Evolutionary conservation across 2,888 invertebrate genomes (phyloP), one percentile per base, ranked within the genome.

Genomic region (Cerastis rubricosa): DNA sequence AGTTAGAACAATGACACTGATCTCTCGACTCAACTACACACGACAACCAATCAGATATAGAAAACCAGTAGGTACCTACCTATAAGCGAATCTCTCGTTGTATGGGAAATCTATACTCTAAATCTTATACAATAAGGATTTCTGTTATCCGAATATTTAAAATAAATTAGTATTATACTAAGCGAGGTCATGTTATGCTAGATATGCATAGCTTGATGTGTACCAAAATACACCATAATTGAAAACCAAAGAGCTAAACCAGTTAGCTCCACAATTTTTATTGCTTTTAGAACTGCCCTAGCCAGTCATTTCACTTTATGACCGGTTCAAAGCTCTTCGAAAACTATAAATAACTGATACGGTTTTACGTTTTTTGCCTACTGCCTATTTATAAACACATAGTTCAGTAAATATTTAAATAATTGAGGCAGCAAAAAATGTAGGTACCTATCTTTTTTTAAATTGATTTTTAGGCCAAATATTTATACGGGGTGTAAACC

Each of bases 231-330:
- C 12, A 25, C 2, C 11, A n/a, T 43, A n/a, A 40, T 51, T 75
- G 3, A 47, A 59, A 79, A 65, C 22, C 61, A 43, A 47, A 14
- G 40, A 59, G 9, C 1, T 19, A 35, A 78, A 80, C 35, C 59
- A 45, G 72, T 70, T 59, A 1, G 17, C 35, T 35, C 22, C 40
- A 47, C 17, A 19, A 73, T 59, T 69, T 54, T 68, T 22, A 29
- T 7, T 40, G 35, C n/a, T n/a, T 47, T 7, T 25, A n/a, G 7
- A 11, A 25, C 45, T 54, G n/a, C 3, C 9, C 19, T 25, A 40
- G 9, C 45, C 45, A 45, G 35, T 45, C 35, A 17, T 61, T 49
- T 51, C 35, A 45, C 17, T 61, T 51, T 4, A 19, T 11, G 29
- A 19, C 22, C 2, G 12, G n/a, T n/a, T 22, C 5, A 47, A 54